phyloP scores from a whole-genome alignment of 2,888 invertebrate genomes.

The Psylliodes chrysocephalus region DNA sequence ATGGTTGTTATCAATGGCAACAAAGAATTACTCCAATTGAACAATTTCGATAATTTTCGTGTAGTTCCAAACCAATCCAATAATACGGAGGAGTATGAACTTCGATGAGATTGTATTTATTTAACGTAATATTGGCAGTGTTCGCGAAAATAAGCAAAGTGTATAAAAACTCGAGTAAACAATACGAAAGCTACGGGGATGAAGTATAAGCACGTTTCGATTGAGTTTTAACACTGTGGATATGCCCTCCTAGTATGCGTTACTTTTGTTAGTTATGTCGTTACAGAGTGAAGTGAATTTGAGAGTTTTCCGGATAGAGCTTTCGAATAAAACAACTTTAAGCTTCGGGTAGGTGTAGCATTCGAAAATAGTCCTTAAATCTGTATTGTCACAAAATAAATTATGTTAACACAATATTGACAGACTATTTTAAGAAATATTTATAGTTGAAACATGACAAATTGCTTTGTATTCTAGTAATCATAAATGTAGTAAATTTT shows the following conservation, averaged over 20 bases:
- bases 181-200: constrained; percentile 39
- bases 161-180: constrained; percentile 38
- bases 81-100: constrained; percentile 37
- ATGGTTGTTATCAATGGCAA: background rate
- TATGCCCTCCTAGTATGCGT: constrained; percentile 23
- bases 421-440: too few species aligned
- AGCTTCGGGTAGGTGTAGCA: too few species aligned
- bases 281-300: background rate
- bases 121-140: constrained; percentile 38
- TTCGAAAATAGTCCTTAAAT: too few species aligned
- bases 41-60: constrained; percentile 29
- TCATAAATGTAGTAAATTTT: too few species aligned
- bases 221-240: constrained; percentile 36
- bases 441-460: too few species aligned
- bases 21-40: constrained; percentile 13
- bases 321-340: background rate
- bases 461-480: too few species aligned
- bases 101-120: constrained; percentile 39
- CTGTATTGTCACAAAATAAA: too few species aligned
- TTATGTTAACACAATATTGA: too few species aligned
- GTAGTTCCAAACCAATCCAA: constrained; percentile 31
- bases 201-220: constrained; percentile 43
- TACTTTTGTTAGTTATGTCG: constrained; percentile 20
- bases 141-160: constrained; percentile 35
- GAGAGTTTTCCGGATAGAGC: too few species aligned